Conservation (phyloP, 2,888 invertebrate species). For the Thera obeliscata region DNA sequence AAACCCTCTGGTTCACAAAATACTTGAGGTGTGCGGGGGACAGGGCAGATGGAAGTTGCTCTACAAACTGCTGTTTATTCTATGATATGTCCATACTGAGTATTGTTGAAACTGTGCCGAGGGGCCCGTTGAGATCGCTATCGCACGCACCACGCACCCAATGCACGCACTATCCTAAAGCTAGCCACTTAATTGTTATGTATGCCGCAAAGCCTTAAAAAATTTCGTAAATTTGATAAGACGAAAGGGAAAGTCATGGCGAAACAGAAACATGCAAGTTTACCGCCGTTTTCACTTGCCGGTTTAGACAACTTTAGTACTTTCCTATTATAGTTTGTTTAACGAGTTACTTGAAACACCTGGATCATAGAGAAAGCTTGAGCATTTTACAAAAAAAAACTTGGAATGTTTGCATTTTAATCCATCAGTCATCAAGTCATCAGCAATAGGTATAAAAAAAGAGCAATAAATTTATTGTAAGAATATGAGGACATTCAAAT, state of each 20-base stretch:
- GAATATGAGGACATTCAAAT: slow-evolving; percentile 24
- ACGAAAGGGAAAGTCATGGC: slow-evolving; percentile 46
- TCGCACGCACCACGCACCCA: slow-evolving; percentile 76
- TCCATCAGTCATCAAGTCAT: too few species aligned
- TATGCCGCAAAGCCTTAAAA: slow-evolving; percentile 65
- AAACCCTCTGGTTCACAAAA: slow-evolving; percentile 80
- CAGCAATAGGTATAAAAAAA: too few species aligned
- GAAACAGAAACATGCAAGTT: slow-evolving; percentile 42
- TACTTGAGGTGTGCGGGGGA: slow-evolving; percentile 69
- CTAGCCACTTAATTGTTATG: slow-evolving; percentile 81
- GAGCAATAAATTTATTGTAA: neutral
- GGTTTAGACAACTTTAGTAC: slow-evolving; percentile 33
- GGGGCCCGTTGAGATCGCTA: slow-evolving; percentile 78
- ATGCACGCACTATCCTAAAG: slow-evolving; percentile 82
- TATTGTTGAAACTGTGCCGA: slow-evolving; percentile 34
- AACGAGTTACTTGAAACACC: slow-evolving; percentile 8
- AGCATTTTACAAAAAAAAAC: neutral
- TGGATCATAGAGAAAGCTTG: neutral
- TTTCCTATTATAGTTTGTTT: slow-evolving; percentile 29
- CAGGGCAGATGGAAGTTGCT: slow-evolving; percentile 35
- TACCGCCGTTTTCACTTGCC: slow-evolving; percentile 44
- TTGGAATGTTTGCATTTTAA: too few species aligned
- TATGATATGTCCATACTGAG: slow-evolving; percentile 14
- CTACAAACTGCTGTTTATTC: slow-evolving; percentile 26
- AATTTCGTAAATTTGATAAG: slow-evolving; percentile 47